A percentile compares a stretch with the other conserved stretches of the same genome.
Evolutionary conservation across 1,140 invertebrate species (phyloP).

Genomic region (Ceratoteleas bidentatus): DNA sequence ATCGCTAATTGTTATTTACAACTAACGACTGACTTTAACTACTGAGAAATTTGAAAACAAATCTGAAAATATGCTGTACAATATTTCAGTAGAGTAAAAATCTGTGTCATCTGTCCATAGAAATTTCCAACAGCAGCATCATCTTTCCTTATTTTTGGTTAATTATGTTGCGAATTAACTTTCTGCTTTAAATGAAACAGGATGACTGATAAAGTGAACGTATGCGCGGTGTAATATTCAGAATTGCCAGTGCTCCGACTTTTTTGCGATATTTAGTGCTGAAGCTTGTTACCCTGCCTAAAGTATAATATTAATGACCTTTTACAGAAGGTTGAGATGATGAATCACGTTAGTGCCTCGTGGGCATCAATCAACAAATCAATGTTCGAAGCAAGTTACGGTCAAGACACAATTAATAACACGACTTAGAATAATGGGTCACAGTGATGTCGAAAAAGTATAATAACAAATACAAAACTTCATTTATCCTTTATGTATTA

Average conservation of each 20-base stretch:
- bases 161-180: constrained; percentile 43
- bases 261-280: constrained; percentile 73
- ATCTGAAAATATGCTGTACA: too few relatives aligned
- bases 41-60: too few relatives aligned
- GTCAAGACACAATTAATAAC: constrained; percentile 50
- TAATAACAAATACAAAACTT: too few relatives aligned
- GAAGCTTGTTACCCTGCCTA: constrained; percentile 76
- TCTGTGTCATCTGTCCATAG: too few relatives aligned
- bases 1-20: too few relatives aligned
- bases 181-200: constrained; percentile 39
- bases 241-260: constrained; percentile 28
- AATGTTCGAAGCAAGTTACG: constrained; percentile 43
- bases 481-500: too few relatives aligned
- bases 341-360: constrained; percentile 69
- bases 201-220: constrained; percentile 47
- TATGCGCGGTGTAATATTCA: constrained; percentile 46
- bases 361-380: constrained; percentile 60
- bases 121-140: too few relatives aligned
- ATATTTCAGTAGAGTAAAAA: too few relatives aligned
- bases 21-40: too few relatives aligned
- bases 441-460: constrained; percentile 10
- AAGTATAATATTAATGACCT: constrained; percentile 78
- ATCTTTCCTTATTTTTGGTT: constrained; percentile 55
- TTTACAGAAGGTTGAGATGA: constrained; percentile 73
- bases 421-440: constrained; percentile 26